These are phyloP conservation scores for Abrostola triplasia DNA, from an alignment of 2,888 invertebrate genomes.

Conservation along the genomic window DNA sequence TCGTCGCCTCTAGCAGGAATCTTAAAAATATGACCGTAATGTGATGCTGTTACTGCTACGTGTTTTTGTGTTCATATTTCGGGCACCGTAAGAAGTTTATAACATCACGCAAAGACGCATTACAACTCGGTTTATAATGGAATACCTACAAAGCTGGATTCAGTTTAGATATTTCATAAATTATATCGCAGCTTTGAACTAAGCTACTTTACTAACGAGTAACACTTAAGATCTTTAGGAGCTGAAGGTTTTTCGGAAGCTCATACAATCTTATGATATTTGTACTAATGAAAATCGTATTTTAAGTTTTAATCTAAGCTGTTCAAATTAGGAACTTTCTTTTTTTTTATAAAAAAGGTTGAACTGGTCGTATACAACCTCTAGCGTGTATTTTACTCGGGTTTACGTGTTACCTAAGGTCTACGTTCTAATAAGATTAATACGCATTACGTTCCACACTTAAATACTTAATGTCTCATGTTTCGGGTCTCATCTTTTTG, in stretches of 20 bases:
- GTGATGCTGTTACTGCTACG: slow-evolving; percentile 58
- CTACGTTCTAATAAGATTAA: slow-evolving; percentile 23
- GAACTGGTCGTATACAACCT: background rate
- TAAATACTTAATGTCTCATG: slow-evolving; percentile 53
- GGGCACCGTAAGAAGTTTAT: slow-evolving; percentile 28
- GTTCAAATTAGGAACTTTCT: background rate
- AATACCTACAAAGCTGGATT: slow-evolving; percentile 13
- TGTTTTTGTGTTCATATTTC: slow-evolving; percentile 39
- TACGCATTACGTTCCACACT: slow-evolving; percentile 37
- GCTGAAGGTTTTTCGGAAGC: too few species aligned
- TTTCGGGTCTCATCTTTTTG: slow-evolving; percentile 63
- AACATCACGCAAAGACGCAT: slow-evolving; percentile 24
- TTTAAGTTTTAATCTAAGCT: background rate
- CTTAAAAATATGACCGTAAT: slow-evolving; percentile 64
- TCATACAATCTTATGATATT: too few species aligned
- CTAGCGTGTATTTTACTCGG: background rate
- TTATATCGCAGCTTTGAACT: too few species aligned
- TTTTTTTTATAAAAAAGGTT: background rate
- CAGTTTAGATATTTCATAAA: background rate
- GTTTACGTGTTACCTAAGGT: slow-evolving; percentile 13
- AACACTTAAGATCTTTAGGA: too few species aligned
- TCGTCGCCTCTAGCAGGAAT: slow-evolving; percentile 50
- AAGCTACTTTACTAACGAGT: too few species aligned
- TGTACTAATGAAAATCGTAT: background rate
- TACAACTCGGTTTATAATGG: slow-evolving; percentile 21